Evolutionary conservation across 1,140 invertebrate genomes (phyloP), one percentile per base, ranked within the genome.

Genomic region (Hetaerina americana): DNA sequence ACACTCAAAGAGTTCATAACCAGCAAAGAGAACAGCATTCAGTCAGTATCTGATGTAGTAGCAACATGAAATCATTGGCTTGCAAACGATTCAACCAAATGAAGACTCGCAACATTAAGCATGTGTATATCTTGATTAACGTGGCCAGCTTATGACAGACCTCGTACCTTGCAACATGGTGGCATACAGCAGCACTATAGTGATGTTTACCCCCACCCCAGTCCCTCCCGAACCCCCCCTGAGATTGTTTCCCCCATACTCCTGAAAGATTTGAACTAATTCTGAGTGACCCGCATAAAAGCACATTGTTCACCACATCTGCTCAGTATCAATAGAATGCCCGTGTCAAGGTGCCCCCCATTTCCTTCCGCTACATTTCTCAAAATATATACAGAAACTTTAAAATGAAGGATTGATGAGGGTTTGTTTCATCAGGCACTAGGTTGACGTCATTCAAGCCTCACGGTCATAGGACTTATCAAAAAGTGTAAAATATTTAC

Each of bases 401-500:
- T 57, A 57, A n/a, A n/a, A n/a, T n/a, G n/a, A n/a, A n/a, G n/a
- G 15, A 57, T 12, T 18, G 40, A 57, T 12, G 40, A 57, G 40
- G 40, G 40, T 5, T n/a, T n/a, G n/a, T n/a, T n/a, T n/a, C n/a
- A 12, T 57, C 40, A 57, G 40, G 40, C 40, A 57, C 40, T 57
- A 57, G 40, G 40, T 57, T 57, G 40, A 57, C 40, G 40, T 5
- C 40, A 57, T 57, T 57, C 40, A 57, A 57, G 40, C 40, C 40
- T n/a, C 40, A 18, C 40, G 10, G 22, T 57, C 40, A 57, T 57
- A 57, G 40, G 40, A 57, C 40, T 57, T 57, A 57, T 57, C 40
- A 57, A 57, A 57, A 57, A 57, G 40, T 57, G 40, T 57, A 57
- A 57, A 57, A 57, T 57, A 57, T 57, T 57, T 57, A 57, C 40